Evolutionary conservation across 2,888 invertebrate species (phyloP), one percentile per base, ranked within the genome.

Genomic region (Ctenicera cuprea): DNA sequence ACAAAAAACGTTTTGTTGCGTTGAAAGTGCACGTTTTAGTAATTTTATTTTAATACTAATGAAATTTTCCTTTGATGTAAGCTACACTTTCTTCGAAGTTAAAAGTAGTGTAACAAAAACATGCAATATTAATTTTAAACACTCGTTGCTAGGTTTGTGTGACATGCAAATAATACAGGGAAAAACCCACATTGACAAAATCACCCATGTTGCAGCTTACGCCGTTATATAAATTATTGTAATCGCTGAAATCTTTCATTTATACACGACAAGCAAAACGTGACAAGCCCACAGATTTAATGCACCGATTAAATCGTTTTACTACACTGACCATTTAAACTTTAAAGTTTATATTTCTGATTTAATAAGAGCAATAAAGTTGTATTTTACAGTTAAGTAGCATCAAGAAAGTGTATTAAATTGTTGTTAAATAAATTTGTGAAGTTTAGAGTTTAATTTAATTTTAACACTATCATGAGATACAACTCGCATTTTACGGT

Each of bases 41-140:
- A 41, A 41, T 14, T 41, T n/a, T 8, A n/a, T 41, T 41, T 12
- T n/a, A 45, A 45, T 18, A 18, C 41, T 14, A 18, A 9, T 9
- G 9, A 41, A 41, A 9, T 18, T 33, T 33, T 12, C 8, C 50
- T 50, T 50, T 50, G 50, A 50, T 22, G 50, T 22, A 22, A 22
- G 26, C 22, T 26, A 54, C 14, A 33, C 14, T 54, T 20, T 41
- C 37, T 57, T 18, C 30, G 45, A 52, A 48, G 62, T 48, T 59
- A 52, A 26, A n/a, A 5, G 22, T 9, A 66, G 26, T 37, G 67
- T 68, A 54, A 63, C 38, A 30, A 30, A 59, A 66, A 62, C 63
- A 68, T 71, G 71, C 71, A 67, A 74, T 71, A 74, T 74, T 74
- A 71, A 71, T 71, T 64, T 52, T 48, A 74, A 50, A 66, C 30